These are phyloP conservation scores for Torymus auratus DNA, from an alignment of 2,888 invertebrate species.

Conservation along the genomic window DNA sequence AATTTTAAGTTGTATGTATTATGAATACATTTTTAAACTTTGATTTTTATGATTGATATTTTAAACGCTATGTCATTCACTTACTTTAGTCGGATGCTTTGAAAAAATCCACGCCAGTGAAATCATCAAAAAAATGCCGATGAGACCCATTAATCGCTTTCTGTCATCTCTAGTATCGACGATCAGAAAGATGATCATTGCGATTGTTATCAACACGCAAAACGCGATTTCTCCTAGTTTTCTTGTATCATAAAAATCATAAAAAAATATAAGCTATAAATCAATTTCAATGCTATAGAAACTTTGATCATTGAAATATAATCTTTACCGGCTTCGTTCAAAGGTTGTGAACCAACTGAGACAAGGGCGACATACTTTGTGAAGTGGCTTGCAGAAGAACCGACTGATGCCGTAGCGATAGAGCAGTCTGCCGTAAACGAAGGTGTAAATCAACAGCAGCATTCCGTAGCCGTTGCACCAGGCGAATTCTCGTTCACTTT, in stretches of 20 bases:
- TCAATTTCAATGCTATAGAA: background rate
- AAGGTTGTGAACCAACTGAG: background rate
- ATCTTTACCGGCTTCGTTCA: background rate
- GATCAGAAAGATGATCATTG: conserved; percentile 79
- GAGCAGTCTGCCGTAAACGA: conserved; percentile 81
- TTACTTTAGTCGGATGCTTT: conserved; percentile 79
- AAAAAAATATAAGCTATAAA: background rate
- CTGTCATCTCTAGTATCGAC: conserved; percentile 80
- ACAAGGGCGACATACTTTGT: background rate
- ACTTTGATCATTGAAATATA: no score
- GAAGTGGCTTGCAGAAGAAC: conserved; percentile 18
- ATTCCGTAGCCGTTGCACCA: conserved; percentile 86
- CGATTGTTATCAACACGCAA: conserved; percentile 1
- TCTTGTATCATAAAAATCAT: background rate
- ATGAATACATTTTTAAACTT: no score
- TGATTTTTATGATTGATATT: no score
- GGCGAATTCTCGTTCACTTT: conserved; percentile 59
- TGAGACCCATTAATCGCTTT: conserved; percentile 82
- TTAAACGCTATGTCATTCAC: conserved; percentile 37
- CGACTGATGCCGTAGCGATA: conserved; percentile 83
- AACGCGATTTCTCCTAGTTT: conserved; percentile 2
- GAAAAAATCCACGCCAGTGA: conserved; percentile 81
- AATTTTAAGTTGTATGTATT: no score
- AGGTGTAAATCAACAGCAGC: conserved; percentile 81
- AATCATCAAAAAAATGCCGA: conserved; percentile 82